Conservation (phyloP, 2,888 invertebrate genomes). For the Eristalis tenax region DNA sequence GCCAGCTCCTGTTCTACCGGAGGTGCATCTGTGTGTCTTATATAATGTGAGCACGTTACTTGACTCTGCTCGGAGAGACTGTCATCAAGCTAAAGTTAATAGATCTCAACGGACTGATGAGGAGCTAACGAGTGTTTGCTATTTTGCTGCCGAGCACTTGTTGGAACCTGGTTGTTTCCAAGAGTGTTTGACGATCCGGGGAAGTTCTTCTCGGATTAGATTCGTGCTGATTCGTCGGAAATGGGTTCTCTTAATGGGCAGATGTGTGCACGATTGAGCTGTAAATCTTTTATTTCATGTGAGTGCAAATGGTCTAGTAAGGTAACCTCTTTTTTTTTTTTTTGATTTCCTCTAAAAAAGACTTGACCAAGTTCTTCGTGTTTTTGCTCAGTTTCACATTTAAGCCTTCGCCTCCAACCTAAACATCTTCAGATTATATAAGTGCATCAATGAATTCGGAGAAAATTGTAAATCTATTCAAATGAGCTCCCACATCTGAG, state of each 20-base stretch:
- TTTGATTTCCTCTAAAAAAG: not conserved
- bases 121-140: not conserved
- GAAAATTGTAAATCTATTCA: constrained; percentile 6
- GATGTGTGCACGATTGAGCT: no score
- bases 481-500: constrained; percentile 13
- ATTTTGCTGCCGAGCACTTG: no score
- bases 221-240: not conserved
- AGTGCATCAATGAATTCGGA: not conserved
- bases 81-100: not conserved
- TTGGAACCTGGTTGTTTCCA: not conserved
- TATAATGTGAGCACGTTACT: not conserved
- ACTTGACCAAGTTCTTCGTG: not conserved
- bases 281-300: no score
- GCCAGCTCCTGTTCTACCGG: not conserved
- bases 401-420: not conserved
- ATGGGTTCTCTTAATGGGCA: no score
- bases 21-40: not conserved
- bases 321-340: no score
- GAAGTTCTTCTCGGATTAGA: not conserved
- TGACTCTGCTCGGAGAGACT: not conserved
- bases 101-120: not conserved
- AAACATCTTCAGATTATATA: not conserved
- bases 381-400: not conserved
- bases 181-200: not conserved
- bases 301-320: no score